Evolutionary conservation across 2,888 invertebrate genomes (phyloP), one percentile per base, ranked within the genome.

Genomic region (Sphecodes monilicornis): DNA sequence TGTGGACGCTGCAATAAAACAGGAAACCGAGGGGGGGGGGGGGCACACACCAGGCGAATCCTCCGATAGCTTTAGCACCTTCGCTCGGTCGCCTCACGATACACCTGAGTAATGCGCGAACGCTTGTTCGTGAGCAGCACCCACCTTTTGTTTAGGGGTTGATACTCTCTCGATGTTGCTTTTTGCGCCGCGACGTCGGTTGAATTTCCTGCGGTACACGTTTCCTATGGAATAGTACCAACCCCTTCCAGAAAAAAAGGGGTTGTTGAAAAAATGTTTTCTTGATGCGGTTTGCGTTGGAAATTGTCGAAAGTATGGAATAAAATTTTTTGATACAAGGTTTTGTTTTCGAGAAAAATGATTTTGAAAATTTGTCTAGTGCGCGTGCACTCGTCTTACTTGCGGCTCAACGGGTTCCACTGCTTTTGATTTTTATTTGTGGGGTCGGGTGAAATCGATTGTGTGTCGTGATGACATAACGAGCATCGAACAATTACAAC

Each of bases 1-100:
- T 68, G 50, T 16, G 78, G 80, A 68, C 68, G 73, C 60, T 77
- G 69, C 82, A 84, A 84, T 84, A 84, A 84, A 86, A 76, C 64
- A 69, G 50, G 78, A 71, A 77, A 73, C 29, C 73, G 70, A 11
- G 54, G n/a, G 76, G 76, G 32, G 75, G 54, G n/a, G 76, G 76
- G 32, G 75, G 18, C 41, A 22, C 50, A 50, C 50, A 10, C n/a
- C 29, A 18, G n/a, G 66, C 81, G 72, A 81, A 77, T 78, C 71
- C 60, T 13, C 81, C 85, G 68, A 84, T 84, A 72, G 57, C 75
- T 84, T 80, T 74, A 70, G 80, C 85, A 76, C 75, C 60, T 70
- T 29, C n/a, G 60, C 70, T 70, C 22, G 29, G 11, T 39, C 60
- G 46, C 18, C 26, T 39, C 13, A 6, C 26, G n/a, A 6, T n/a